Evolutionary conservation across 2,888 invertebrate genomes (phyloP).

Genomic region (Harpagoxenus sublaevis): DNA sequence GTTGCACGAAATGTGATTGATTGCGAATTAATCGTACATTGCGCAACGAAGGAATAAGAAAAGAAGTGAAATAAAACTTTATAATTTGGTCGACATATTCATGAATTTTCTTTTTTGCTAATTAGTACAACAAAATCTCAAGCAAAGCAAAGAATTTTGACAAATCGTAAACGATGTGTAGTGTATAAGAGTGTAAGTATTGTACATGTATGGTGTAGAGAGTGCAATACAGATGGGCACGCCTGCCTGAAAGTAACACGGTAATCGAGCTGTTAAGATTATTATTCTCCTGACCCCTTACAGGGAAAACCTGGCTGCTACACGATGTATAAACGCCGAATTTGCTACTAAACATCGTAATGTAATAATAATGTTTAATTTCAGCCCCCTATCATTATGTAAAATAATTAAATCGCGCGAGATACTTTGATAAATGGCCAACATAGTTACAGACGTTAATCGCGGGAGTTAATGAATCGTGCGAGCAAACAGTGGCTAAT

Average conservation of each 20-base stretch:
- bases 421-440: background rate
- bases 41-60: background rate
- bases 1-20: background rate
- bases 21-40: background rate
- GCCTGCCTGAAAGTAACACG: too few species aligned
- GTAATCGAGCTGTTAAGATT: too few species aligned
- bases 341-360: background rate
- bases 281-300: too few species aligned
- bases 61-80: background rate
- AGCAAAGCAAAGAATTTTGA: background rate
- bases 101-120: background rate
- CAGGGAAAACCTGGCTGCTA: too few species aligned
- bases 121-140: background rate
- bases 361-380: background rate
- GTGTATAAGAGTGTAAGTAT: too few species aligned
- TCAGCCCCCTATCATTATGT: background rate
- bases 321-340: background rate
- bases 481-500: slow-evolving; percentile 2
- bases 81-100: background rate
- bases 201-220: too few species aligned
- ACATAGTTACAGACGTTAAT: background rate
- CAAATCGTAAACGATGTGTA: background rate
- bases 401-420: background rate
- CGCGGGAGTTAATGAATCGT: background rate
- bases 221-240: too few species aligned